A percentile compares a stretch with the other conserved stretches of the same genome.
Conservation (phyloP, 2,113 vertebrate species). For the Bagarius yarrelli region DNA sequence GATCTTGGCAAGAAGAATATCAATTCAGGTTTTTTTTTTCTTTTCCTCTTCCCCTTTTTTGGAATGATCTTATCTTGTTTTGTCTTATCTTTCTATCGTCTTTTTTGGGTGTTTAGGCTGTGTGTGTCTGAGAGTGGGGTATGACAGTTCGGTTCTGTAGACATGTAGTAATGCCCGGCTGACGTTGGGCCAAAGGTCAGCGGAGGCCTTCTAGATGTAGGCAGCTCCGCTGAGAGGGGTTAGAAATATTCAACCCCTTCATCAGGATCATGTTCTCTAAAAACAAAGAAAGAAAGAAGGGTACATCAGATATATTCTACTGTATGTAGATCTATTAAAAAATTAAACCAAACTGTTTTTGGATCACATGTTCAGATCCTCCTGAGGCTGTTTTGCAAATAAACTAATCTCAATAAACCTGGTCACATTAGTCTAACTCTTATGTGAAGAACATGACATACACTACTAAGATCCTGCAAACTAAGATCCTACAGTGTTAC, state of each 20-base stretch:
- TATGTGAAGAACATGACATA: neutral
- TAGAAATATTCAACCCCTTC: slow-evolving; percentile 64
- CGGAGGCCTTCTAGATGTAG: slow-evolving; percentile 36
- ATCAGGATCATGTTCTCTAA: slow-evolving; percentile 67
- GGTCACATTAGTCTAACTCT: neutral
- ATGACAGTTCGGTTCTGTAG: slow-evolving; percentile 35
- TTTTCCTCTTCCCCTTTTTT: neutral
- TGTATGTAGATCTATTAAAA: neutral
- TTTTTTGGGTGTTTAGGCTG: neutral
- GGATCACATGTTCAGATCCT: neutral
- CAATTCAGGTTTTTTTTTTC: neutral
- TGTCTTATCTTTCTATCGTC: slow-evolving; percentile 1
- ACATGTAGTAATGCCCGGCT: slow-evolving; percentile 27
- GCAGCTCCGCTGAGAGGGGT: slow-evolving; percentile 50
- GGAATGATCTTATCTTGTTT: neutral
- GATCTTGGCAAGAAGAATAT: slow-evolving; percentile 36
- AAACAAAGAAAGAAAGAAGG: neutral
- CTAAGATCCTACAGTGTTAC: too few species aligned
- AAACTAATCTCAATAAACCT: neutral
- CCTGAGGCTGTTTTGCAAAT: neutral
- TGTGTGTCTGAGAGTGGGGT: slow-evolving; percentile 16
- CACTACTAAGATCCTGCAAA: too few species aligned
- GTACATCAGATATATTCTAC: neutral
- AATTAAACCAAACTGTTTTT: neutral
- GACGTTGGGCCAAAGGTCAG: slow-evolving; percentile 47